Evolutionary conservation across 2,113 vertebrate species (phyloP), one percentile per base, ranked within the genome.

Genomic region (Emydocephalus ijimae): DNA sequence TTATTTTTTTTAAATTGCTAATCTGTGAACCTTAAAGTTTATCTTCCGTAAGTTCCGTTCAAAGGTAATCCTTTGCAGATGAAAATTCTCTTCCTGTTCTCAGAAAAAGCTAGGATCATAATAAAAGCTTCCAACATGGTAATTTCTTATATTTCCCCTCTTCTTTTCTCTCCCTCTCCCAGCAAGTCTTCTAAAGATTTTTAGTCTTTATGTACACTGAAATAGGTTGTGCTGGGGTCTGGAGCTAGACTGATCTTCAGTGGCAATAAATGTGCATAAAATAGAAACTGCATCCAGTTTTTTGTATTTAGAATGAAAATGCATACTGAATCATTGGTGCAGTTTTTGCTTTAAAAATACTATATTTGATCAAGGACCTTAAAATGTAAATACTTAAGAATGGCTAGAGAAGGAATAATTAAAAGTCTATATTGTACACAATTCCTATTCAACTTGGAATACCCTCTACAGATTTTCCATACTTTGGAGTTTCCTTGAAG

Each of bases 401-500:
- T 48, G 55, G 91, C 24, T 89, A 81, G 21, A 74, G 59, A 92
- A 81, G 56, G 34, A 34, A 89, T 81, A 26, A 59, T 24, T 90
- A 15, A 74, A 93, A 95, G 89, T 94, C 91, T 95, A 50, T 69
- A 91, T 96, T 96, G 94, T 96, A 74, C 95, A 96, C 96, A 95
- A 95, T 92, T 89, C 95, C 96, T 96, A 29, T 96, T 97, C 95
- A 96, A 96, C 96, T 96, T 97, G 96, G 95, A 97, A 96, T 97
- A 95, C 96, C 94, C 95, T 96, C 96, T 96, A 95, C 96, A 96
- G 96, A 97, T 97, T 97, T 95, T 92, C 96, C 74, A 96, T 95
- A 96, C 94, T 97, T 97, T 97, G 96, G 96, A 97, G 96, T 96
- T 97, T 96, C 94, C 95, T 96, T 95, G 96, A 96, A 96, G 95